phyloP scores from a whole-genome alignment of 2,888 invertebrate species.

The Oscheius onirici region DNA sequence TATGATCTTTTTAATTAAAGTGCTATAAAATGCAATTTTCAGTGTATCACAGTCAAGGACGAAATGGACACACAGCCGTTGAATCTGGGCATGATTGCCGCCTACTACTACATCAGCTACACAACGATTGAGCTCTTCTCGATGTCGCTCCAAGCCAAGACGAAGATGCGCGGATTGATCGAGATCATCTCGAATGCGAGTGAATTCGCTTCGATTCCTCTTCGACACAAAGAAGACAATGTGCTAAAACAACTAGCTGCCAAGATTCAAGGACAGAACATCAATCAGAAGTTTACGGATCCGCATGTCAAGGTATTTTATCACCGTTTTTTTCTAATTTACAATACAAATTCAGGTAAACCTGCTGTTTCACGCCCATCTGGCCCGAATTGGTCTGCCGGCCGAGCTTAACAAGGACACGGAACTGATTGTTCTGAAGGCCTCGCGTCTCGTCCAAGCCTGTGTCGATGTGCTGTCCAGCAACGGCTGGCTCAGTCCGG shows the following conservation, averaged over 20 bases:
- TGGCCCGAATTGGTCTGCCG: slow-evolving; percentile 90
- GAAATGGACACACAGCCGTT: slow-evolving; percentile 96
- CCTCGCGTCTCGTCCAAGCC: slow-evolving; percentile 77
- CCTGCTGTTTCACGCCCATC: slow-evolving; percentile 91
- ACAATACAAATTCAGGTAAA: slow-evolving; percentile 76
- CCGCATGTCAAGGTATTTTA: slow-evolving; percentile 86
- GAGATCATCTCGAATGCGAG: slow-evolving; percentile 98
- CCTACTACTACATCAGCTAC: slow-evolving; percentile 99
- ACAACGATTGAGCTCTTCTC: slow-evolving; percentile 98
- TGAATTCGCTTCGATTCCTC: slow-evolving; percentile 92
- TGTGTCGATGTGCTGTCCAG: slow-evolving; percentile 88
- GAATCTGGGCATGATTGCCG: slow-evolving; percentile 99
- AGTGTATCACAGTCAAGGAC: slow-evolving; percentile 93
- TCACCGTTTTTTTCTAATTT: not conserved
- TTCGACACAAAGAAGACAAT: slow-evolving; percentile 92
- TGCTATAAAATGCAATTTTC: slow-evolving; percentile 8
- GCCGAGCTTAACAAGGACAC: slow-evolving; percentile 97
- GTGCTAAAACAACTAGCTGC: slow-evolving; percentile 78
- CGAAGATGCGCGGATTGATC: slow-evolving; percentile 92
- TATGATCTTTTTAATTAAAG: not conserved
- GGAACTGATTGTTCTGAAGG: slow-evolving; percentile 81
- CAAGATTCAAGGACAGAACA: slow-evolving; percentile 79
- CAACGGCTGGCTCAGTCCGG: slow-evolving; percentile 97
- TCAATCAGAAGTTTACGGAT: slow-evolving; percentile 86
- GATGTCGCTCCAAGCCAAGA: slow-evolving; percentile 93